Evolutionary conservation across 2,113 vertebrate species (phyloP).

Genomic region (Tenebrosternarchus preto): DNA sequence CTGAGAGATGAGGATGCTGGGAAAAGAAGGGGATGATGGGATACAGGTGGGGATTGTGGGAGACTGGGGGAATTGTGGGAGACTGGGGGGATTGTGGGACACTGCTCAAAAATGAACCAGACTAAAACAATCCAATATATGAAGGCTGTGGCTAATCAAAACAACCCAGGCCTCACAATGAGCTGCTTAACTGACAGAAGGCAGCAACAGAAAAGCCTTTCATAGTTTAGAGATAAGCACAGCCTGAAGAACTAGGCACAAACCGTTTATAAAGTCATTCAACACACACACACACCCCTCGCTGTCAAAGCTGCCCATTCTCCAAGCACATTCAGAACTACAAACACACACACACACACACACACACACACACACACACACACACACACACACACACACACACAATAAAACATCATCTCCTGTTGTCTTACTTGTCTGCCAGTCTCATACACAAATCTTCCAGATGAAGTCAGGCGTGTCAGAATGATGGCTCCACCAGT

Average conservation of each 20-base stretch:
- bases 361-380: neutral
- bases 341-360: conserved; percentile 8
- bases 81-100: neutral
- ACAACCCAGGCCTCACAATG: conserved; percentile 42
- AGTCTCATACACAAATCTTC: conserved; percentile 19
- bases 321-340: conserved; percentile 21
- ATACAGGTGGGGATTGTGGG: too few species aligned
- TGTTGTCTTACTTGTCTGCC: conserved; percentile 25
- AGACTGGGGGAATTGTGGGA: too few species aligned
- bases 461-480: neutral
- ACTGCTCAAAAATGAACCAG: neutral
- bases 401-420: conserved; percentile 10
- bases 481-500: conserved; percentile 2
- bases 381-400: neutral
- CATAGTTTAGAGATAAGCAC: conserved; percentile 40
- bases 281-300: conserved; percentile 23
- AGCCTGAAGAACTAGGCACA: conserved; percentile 40
- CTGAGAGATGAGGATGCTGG: too few species aligned
- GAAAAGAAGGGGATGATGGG: too few species aligned
- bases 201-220: conserved; percentile 54
- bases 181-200: conserved; percentile 31
- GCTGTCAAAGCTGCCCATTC: conserved; percentile 43
- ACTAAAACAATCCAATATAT: conserved; percentile 40
- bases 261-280: conserved; percentile 44
- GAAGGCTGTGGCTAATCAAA: neutral